Evolutionary conservation across 2,113 vertebrate species (phyloP).

Genomic region (Megaceryle maxima): DNA sequence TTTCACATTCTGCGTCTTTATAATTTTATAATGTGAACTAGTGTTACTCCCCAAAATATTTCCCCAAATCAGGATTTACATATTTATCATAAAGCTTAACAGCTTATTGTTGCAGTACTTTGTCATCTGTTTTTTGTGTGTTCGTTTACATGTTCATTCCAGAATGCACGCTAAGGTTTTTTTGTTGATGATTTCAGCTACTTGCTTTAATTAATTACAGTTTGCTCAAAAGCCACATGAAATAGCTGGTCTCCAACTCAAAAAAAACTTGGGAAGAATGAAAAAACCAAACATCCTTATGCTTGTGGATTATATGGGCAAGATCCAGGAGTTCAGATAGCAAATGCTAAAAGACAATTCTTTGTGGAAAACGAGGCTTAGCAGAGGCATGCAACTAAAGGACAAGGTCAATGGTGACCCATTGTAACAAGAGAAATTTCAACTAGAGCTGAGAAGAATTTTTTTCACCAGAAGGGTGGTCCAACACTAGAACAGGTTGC

Average conservation of each 20-base stretch:
- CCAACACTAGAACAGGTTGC: neutral
- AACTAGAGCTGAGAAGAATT: neutral
- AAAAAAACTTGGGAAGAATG: neutral
- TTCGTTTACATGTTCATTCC: neutral
- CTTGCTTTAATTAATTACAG: neutral
- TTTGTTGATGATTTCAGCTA: neutral
- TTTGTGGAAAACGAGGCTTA: neutral
- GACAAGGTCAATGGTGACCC: neutral
- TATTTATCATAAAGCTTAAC: neutral
- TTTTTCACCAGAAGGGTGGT: neutral
- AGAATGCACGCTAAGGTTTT: neutral
- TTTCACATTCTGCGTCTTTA: neutral
- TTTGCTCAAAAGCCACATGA: slow-evolving; percentile 15
- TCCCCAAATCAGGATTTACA: neutral
- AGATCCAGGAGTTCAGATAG: neutral
- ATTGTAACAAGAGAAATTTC: neutral
- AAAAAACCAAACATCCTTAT: neutral
- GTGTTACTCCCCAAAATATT: neutral
- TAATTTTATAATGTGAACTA: neutral
- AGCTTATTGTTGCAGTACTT: neutral
- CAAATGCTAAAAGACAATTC: neutral
- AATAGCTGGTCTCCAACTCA: neutral
- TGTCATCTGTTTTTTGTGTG: neutral
- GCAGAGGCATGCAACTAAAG: neutral
- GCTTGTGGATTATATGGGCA: neutral